Percentiles rank a stretch among this genome's conserved stretches.
phyloP scores from a whole-genome alignment of 1,140 invertebrate genomes.

The Chironomus tepperi region DNA sequence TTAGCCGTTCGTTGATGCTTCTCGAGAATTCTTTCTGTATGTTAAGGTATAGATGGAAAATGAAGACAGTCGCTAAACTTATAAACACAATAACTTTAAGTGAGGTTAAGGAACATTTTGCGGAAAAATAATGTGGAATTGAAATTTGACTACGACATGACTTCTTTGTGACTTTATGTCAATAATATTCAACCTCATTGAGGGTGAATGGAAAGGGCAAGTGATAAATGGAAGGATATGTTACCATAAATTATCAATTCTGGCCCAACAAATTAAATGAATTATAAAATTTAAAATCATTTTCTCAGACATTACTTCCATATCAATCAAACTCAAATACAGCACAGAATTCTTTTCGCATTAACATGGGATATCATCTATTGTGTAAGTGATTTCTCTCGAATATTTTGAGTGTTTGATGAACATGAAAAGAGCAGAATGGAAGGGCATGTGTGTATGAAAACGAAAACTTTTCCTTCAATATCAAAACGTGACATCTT shows the following conservation, averaged over 20 bases:
- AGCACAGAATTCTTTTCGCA: no score
- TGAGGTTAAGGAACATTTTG: not conserved
- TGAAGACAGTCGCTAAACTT: not conserved
- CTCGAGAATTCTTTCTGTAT: not conserved
- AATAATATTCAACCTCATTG: not conserved
- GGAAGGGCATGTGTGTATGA: not conserved
- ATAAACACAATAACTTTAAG: not conserved
- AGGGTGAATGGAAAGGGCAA: no score
- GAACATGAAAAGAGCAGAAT: not conserved
- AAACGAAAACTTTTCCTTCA: not conserved
- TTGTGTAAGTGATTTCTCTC: not conserved
- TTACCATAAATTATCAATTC: no score
- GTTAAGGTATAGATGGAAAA: not conserved
- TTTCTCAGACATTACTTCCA: not conserved
- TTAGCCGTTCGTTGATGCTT: no score
- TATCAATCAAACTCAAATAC: not conserved
- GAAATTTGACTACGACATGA: not conserved
- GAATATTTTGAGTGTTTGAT: not conserved
- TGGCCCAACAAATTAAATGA: no score
- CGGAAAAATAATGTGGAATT: not conserved
- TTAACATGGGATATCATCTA: no score
- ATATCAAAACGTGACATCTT: conserved; percentile 3
- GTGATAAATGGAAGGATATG: no score
- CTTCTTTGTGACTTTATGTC: not conserved
- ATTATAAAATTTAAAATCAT: no score